Percentiles rank a stretch among this genome's conserved stretches.
phyloP scores from a whole-genome alignment of 1,140 invertebrate genomes.

The Calliphora vicina region DNA sequence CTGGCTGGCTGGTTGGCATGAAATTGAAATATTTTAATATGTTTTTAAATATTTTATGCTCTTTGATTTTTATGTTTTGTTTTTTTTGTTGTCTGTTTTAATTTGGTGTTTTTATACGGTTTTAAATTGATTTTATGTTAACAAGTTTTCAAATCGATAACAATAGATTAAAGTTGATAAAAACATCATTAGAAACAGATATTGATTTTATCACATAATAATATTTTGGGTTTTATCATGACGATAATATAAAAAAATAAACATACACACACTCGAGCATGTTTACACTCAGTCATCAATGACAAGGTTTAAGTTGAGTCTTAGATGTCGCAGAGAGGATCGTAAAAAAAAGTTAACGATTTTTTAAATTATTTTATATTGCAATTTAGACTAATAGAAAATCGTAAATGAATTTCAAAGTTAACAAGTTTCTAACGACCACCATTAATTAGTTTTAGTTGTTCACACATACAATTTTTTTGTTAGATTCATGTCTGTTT shows the following conservation, averaged over 20 bases:
- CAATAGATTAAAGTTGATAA: not conserved
- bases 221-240: not conserved
- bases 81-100: conserved; percentile 1
- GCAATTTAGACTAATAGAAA: too few relatives aligned
- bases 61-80: conserved; percentile 4
- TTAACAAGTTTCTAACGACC: too few relatives aligned
- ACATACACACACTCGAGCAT: too few relatives aligned
- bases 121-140: conserved; percentile 31
- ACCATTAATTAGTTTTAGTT: too few relatives aligned
- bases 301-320: too few relatives aligned
- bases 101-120: conserved; percentile 6
- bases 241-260: too few relatives aligned
- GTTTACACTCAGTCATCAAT: too few relatives aligned
- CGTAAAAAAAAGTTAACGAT: too few relatives aligned
- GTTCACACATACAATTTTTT: not conserved
- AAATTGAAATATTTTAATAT: conserved; percentile 27
- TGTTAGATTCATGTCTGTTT: not conserved
- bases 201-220: conserved; percentile 2
- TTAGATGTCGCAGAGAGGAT: too few relatives aligned
- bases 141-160: conserved; percentile 12
- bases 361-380: too few relatives aligned
- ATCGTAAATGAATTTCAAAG: too few relatives aligned
- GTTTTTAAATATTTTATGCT: conserved; percentile 23
- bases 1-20: not conserved
- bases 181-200: not conserved